Conservation (phyloP, 1,140 invertebrate genomes). For the Achroia grisella region DNA sequence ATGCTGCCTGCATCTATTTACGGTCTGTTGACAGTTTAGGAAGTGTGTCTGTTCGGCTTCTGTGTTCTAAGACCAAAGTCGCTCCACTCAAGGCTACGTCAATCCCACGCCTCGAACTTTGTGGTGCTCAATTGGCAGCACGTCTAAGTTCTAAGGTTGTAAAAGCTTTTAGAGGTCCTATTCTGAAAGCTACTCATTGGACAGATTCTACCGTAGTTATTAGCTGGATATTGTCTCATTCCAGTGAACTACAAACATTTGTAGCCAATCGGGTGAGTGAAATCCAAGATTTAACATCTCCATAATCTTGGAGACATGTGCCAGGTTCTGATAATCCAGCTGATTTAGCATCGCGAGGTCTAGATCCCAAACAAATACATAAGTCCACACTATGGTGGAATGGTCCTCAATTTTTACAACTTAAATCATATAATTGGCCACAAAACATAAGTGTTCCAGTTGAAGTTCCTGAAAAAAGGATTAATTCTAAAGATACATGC, state of each 20-base stretch:
- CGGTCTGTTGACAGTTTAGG: background rate
- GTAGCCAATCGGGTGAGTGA: background rate
- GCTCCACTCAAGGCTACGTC: constrained; percentile 33
- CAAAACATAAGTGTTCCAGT: no score
- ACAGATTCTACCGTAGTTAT: background rate
- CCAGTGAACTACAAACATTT: constrained; percentile 1
- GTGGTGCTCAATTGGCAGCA: background rate
- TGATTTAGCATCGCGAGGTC: no score
- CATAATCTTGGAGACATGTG: no score
- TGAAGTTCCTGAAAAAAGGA: no score
- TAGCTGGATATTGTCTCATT: background rate
- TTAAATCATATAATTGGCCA: no score
- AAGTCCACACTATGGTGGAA: no score
- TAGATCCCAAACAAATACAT: no score
- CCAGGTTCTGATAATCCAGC: no score
- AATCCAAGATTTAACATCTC: background rate
- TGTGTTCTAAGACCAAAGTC: constrained; percentile 34
- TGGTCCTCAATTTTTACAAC: no score
- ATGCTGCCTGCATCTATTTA: constrained; percentile 16
- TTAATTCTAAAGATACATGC: no score
- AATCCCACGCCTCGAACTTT: constrained; percentile 35
- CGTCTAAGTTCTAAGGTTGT: background rate
- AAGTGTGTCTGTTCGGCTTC: constrained; percentile 4
- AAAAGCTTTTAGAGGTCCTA: background rate
- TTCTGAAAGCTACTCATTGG: background rate